Evolutionary conservation across 2,888 invertebrate genomes (phyloP).

Genomic region (Troides helena): DNA sequence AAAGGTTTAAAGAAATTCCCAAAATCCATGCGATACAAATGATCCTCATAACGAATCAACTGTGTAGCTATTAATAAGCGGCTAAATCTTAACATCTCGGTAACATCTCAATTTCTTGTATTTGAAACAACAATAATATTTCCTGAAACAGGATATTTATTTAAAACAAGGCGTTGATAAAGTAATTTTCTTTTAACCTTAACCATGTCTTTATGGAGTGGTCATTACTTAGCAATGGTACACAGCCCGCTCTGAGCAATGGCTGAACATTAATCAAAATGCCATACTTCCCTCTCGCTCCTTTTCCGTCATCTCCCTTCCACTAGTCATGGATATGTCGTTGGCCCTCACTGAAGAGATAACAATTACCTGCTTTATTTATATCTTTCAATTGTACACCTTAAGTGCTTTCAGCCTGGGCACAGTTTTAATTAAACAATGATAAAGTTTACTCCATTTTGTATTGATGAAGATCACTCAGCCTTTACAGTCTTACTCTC

Average conservation of each 20-base stretch:
- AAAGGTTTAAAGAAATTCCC: constrained; percentile 10
- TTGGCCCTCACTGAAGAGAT: constrained; percentile 55
- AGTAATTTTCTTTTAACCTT: constrained; percentile 81
- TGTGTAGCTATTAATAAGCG: constrained; percentile 77
- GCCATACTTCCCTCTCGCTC: constrained; percentile 73
- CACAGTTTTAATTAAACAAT: constrained; percentile 29
- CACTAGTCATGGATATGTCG: constrained; percentile 74
- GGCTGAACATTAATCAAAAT: constrained; percentile 79
- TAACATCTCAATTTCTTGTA: constrained; percentile 79
- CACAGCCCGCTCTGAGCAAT: constrained; percentile 80
- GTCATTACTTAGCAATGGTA: constrained; percentile 81
- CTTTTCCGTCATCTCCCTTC: constrained; percentile 58
- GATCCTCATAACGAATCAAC: constrained; percentile 66
- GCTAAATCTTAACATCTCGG: constrained; percentile 71
- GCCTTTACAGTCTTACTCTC: constrained; percentile 78
- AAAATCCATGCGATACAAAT: constrained; percentile 33
- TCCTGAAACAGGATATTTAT: constrained; percentile 81
- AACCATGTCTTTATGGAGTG: constrained; percentile 81
- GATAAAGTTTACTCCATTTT: constrained; percentile 44
- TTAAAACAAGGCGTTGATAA: constrained; percentile 81
- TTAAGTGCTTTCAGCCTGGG: constrained; percentile 29
- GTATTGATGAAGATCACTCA: constrained; percentile 44
- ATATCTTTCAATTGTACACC: constrained; percentile 29
- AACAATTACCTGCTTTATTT: constrained; percentile 45
- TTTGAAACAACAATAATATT: constrained; percentile 79